phyloP scores from a whole-genome alignment of 2,113 vertebrate species.

The Xenus cinereus region DNA sequence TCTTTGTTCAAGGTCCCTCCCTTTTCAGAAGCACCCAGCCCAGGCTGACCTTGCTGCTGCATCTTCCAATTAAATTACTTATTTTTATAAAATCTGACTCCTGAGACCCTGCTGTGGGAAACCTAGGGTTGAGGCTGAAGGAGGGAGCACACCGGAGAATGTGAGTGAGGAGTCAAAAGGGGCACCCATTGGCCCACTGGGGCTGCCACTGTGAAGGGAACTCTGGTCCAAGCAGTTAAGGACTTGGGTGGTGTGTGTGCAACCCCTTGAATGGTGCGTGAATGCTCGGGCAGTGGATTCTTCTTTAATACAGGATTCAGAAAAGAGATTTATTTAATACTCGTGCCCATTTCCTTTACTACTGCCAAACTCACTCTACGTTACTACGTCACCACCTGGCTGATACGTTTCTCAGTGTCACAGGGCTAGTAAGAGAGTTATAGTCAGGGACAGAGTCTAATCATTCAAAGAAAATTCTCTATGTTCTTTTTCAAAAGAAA shows the following conservation, averaged over 20 bases:
- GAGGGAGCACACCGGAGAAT: background rate
- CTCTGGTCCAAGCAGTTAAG: background rate
- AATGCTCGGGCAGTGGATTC: background rate
- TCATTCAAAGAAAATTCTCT: background rate
- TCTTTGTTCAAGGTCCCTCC: background rate
- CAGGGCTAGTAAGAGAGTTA: background rate
- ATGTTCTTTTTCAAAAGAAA: background rate
- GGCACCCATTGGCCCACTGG: background rate
- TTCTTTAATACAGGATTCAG: background rate
- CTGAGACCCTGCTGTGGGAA: background rate
- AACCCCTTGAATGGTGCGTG: background rate
- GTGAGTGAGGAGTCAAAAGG: background rate
- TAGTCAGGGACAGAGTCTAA: background rate
- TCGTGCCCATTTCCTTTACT: background rate
- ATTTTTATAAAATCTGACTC: background rate
- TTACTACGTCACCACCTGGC: background rate
- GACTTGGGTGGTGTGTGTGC: background rate
- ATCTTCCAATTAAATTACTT: background rate
- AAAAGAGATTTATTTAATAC: background rate
- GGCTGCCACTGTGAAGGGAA: background rate
- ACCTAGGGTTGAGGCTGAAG: background rate
- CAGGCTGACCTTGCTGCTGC: background rate
- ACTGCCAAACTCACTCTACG: background rate
- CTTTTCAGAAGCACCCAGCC: background rate
- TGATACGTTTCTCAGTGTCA: background rate